Evolutionary conservation across 2,113 vertebrate genomes (phyloP).

Genomic region (Coptodon rendalli): DNA sequence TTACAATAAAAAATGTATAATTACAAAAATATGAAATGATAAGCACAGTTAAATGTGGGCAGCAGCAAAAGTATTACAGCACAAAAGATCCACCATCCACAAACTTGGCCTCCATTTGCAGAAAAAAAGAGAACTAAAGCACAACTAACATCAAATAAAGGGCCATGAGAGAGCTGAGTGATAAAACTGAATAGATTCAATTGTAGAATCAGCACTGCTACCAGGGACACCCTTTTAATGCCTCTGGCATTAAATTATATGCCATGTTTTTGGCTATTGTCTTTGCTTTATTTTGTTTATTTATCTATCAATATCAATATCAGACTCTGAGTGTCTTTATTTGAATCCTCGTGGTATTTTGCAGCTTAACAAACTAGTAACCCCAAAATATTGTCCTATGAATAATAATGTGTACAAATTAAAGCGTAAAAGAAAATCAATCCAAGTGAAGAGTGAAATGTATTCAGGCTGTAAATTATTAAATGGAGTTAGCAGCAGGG

Average conservation of each 20-base stretch:
- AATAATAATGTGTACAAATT: constrained; percentile 1
- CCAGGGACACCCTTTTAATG: neutral
- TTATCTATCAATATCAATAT: neutral
- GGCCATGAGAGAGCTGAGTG: neutral
- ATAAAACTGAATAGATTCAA: neutral
- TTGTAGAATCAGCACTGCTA: neutral
- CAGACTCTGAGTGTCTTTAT: neutral
- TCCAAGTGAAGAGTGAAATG: neutral
- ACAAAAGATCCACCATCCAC: neutral
- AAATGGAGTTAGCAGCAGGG: neutral
- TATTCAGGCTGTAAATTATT: neutral
- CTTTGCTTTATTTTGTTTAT: neutral
- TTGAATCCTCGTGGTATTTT: neutral
- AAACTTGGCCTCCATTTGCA: neutral
- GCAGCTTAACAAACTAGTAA: neutral
- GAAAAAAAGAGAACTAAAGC: neutral
- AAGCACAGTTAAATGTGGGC: neutral
- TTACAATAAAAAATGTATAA: neutral
- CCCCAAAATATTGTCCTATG: neutral
- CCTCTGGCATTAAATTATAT: neutral
- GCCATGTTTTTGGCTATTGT: neutral
- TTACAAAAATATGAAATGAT: neutral
- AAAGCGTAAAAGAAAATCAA: neutral
- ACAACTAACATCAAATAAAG: neutral
- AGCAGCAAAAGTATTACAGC: neutral